Evolutionary conservation across 35 echinoderm and acorn worm species (phyloP).

Genomic region (Hemicentrotus pulcherrimus): DNA sequence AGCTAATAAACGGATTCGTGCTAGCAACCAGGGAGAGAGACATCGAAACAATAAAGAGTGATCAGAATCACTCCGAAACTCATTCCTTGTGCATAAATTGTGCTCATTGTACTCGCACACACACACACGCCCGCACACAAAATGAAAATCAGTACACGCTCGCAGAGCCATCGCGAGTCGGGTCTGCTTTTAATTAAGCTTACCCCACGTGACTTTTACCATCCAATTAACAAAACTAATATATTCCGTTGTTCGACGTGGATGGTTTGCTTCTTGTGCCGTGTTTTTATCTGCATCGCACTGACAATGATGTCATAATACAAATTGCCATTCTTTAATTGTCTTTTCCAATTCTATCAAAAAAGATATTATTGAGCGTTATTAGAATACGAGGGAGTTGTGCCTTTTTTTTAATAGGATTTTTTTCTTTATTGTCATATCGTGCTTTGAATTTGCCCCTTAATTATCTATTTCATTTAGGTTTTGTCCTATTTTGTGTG

Average conservation of each 20-base stretch:
- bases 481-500: too few relatives aligned
- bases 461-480: too few relatives aligned
- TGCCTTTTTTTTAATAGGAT: neutral
- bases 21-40: too few relatives aligned
- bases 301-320: neutral
- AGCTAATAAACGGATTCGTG: too few relatives aligned
- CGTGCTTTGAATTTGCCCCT: neutral
- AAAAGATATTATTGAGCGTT: neutral
- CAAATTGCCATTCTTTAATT: neutral
- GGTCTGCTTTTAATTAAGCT: conserved; percentile 32
- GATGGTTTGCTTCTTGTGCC: neutral
- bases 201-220: conserved; percentile 22
- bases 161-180: neutral
- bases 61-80: neutral
- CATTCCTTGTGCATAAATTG: neutral
- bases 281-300: neutral
- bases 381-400: neutral
- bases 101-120: neutral
- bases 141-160: neutral
- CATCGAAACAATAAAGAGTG: too few relatives aligned
- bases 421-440: neutral
- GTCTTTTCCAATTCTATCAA: neutral
- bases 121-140: neutral
- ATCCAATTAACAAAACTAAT: conserved; percentile 38
- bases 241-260: neutral